Evolutionary conservation across 1,140 invertebrate genomes (phyloP).

Genomic region (Leptopilina boulardi): DNA sequence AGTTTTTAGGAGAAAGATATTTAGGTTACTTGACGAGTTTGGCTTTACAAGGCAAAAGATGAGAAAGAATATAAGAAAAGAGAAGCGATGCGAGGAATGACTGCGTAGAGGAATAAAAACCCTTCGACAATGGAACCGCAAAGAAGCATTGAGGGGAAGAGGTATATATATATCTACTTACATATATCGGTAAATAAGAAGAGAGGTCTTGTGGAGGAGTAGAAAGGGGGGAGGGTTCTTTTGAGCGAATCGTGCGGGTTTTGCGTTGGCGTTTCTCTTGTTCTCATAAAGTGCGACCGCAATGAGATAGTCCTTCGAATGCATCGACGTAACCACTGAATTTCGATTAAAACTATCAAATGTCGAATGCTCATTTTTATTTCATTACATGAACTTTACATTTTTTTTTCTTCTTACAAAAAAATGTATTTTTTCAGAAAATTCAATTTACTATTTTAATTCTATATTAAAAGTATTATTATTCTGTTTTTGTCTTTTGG

Average conservation of each 20-base stretch:
- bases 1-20: background rate
- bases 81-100: conserved; percentile 19
- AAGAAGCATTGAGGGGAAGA: conserved; percentile 42
- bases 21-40: background rate
- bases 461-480: no score
- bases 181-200: conserved; percentile 53
- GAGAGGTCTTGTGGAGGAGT: conserved; percentile 47
- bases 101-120: conserved; percentile 25
- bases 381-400: background rate
- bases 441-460: no score
- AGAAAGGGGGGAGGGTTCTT: no score
- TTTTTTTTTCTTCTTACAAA: background rate
- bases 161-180: conserved; percentile 4
- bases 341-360: conserved; percentile 61
- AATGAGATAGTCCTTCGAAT: conserved; percentile 54
- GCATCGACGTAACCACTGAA: conserved; percentile 37
- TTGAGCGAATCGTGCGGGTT: conserved; percentile 43
- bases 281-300: conserved; percentile 59
- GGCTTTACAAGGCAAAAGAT: background rate
- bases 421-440: no score
- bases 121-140: conserved; percentile 45
- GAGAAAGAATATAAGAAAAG: conserved; percentile 1
- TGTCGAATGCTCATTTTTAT: conserved; percentile 46
- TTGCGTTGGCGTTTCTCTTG: conserved; percentile 65
- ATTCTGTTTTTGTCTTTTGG: no score